Percentiles rank a stretch among this genome's conserved stretches.
Evolutionary conservation across 1,140 invertebrate genomes (phyloP).

Genomic region (Brachionus angularis): DNA sequence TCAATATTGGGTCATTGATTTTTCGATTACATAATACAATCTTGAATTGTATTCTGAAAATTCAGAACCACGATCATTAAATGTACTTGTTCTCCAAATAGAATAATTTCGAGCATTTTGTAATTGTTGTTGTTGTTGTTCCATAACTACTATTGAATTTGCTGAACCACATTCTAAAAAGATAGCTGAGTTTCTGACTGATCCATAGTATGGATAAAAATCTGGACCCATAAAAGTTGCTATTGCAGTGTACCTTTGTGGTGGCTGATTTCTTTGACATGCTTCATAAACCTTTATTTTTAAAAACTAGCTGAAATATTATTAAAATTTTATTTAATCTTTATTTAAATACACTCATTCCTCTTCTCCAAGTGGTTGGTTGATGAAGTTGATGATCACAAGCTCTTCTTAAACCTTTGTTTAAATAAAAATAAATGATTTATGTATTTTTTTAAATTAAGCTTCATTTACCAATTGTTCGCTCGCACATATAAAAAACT

Average conservation of each 20-base stretch:
- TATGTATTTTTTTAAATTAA: too few species aligned
- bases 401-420: neutral
- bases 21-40: constrained; percentile 21
- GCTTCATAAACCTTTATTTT: constrained; percentile 25
- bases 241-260: constrained; percentile 5
- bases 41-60: neutral
- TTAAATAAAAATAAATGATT: too few species aligned
- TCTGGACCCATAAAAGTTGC: constrained; percentile 7
- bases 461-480: too few species aligned
- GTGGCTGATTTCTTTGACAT: constrained; percentile 3
- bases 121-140: constrained; percentile 27
- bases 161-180: constrained; percentile 5
- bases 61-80: constrained; percentile 21
- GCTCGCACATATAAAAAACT: constrained; percentile 17
- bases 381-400: constrained; percentile 25
- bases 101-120: constrained; percentile 29
- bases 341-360: too few species aligned
- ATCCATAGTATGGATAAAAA: constrained; percentile 1
- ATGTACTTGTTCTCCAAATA: constrained; percentile 6
- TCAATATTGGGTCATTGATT: too few species aligned
- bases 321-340: too few species aligned
- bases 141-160: constrained; percentile 17
- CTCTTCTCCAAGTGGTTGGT: constrained; percentile 12
- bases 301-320: too few species aligned
- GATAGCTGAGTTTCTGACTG: neutral